Evolutionary conservation across 2,797 vertebrate species (phyloP).

Genomic region (Rhinogobio ventralis): DNA sequence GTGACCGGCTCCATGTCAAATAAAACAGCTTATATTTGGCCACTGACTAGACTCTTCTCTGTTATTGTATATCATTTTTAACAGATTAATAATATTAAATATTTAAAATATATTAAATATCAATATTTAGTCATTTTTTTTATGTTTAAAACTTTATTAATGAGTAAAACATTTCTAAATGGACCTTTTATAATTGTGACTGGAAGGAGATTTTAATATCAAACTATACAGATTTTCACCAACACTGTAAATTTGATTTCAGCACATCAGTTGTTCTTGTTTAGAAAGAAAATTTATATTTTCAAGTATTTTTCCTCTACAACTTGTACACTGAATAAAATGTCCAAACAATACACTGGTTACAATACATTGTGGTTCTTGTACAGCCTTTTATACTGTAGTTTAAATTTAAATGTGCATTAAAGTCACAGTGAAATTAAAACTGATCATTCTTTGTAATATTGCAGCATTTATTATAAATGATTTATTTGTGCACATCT

Average conservation of each 20-base stretch:
- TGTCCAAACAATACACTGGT: background rate
- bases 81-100: background rate
- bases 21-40: slow-evolving; percentile 16
- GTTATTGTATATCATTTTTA: background rate
- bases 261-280: background rate
- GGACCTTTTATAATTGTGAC: background rate
- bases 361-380: background rate
- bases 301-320: background rate
- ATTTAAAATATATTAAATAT: too few species aligned
- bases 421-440: too few species aligned
- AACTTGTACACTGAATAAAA: background rate
- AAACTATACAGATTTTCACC: background rate
- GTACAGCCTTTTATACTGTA: too few species aligned
- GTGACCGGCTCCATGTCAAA: background rate
- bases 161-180: background rate
- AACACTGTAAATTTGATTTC: background rate
- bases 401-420: too few species aligned
- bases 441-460: too few species aligned
- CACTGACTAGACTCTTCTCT: background rate
- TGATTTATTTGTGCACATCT: too few species aligned
- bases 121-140: background rate
- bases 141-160: background rate
- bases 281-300: background rate
- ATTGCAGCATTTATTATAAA: too few species aligned
- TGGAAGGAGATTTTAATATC: background rate